Evolutionary conservation across 2,797 vertebrate genomes (phyloP).

Genomic region (Helostoma temminkii): DNA sequence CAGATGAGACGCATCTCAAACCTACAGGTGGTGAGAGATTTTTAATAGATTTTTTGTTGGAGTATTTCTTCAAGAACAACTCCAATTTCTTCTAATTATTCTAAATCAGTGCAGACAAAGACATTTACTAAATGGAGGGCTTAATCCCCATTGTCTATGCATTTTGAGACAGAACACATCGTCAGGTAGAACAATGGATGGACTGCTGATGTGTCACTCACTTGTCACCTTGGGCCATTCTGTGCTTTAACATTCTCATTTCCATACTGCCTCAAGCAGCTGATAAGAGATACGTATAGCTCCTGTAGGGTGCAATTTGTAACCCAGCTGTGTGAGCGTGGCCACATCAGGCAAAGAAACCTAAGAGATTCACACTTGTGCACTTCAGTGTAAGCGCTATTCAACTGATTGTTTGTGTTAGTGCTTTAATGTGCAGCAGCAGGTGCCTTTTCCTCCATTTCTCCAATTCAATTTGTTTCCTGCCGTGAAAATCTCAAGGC

Average conservation of each 20-base stretch:
- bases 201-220: slow-evolving; percentile 51
- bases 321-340: slow-evolving; percentile 20
- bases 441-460: slow-evolving; percentile 71
- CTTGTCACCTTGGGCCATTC: slow-evolving; percentile 55
- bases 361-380: slow-evolving; percentile 52
- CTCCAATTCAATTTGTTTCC: slow-evolving; percentile 74
- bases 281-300: slow-evolving; percentile 54
- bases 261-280: slow-evolving; percentile 55
- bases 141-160: neutral
- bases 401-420: slow-evolving; percentile 64
- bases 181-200: slow-evolving; percentile 20
- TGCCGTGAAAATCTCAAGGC: slow-evolving; percentile 69
- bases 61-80: neutral
- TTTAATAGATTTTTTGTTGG: slow-evolving; percentile 2
- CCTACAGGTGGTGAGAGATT: neutral
- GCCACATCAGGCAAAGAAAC: slow-evolving; percentile 39
- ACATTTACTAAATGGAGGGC: neutral
- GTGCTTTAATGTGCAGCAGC: slow-evolving; percentile 72
- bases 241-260: slow-evolving; percentile 49
- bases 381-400: slow-evolving; percentile 39
- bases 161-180: slow-evolving; percentile 13
- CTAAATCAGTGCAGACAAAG: neutral
- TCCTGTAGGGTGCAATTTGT: slow-evolving; percentile 59
- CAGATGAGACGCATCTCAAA: slow-evolving; percentile 6
- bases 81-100: neutral